Evolutionary conservation across 2,113 vertebrate genomes (phyloP).

Genomic region (Microtus montanus): DNA sequence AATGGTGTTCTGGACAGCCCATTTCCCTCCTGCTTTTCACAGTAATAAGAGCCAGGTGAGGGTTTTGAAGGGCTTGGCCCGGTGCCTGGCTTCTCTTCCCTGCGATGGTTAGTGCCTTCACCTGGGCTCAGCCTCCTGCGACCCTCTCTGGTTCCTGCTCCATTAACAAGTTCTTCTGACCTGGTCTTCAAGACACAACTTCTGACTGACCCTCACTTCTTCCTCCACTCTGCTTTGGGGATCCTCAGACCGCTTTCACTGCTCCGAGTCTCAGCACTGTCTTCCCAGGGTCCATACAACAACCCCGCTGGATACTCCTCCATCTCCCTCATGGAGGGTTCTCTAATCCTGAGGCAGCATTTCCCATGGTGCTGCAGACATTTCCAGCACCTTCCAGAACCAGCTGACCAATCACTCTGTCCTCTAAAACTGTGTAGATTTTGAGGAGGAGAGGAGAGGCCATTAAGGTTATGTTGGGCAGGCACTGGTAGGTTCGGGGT

Average conservation of each 20-base stretch:
- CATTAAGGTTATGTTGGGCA: too few species aligned
- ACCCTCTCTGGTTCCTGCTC: neutral
- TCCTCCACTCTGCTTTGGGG: neutral
- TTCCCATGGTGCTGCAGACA: neutral
- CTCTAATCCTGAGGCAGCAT: neutral
- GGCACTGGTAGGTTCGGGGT: too few species aligned
- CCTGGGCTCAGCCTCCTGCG: neutral
- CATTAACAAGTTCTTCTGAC: neutral
- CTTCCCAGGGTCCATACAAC: too few species aligned
- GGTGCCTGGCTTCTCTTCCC: too few species aligned
- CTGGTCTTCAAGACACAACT: neutral
- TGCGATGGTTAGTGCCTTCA: neutral
- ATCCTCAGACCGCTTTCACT: neutral
- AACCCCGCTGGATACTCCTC: too few species aligned
- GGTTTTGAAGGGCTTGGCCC: neutral
- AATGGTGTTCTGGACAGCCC: too few species aligned
- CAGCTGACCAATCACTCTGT: neutral
- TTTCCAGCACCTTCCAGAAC: neutral
- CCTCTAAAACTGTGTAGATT: accelerated
- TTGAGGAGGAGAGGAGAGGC: neutral
- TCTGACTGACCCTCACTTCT: neutral
- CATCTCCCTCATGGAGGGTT: neutral
- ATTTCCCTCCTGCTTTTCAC: neutral
- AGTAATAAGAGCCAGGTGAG: neutral
- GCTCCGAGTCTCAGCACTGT: neutral